phyloP scores from a whole-genome alignment of 2,888 invertebrate species.

The Thera britannica region DNA sequence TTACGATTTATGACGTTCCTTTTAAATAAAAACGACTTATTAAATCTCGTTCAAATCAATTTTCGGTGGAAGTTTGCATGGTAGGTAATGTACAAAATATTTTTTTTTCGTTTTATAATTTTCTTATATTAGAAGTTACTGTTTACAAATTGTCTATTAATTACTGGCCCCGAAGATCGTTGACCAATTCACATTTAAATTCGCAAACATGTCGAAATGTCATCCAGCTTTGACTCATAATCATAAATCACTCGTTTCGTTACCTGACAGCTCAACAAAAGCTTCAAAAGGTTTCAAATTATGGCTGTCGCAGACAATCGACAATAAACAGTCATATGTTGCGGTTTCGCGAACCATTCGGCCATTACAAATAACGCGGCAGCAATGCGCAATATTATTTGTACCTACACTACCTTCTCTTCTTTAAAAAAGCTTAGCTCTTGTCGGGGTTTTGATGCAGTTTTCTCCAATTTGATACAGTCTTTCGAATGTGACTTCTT shows the following conservation, averaged over 20 bases:
- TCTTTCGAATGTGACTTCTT: no score
- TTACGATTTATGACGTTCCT: no score
- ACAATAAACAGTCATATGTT: slow-evolving; percentile 36
- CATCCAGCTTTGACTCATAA: slow-evolving; percentile 10
- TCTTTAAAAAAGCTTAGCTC: no score
- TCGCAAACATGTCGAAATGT: slow-evolving; percentile 13
- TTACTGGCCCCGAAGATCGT: not conserved
- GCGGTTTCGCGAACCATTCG: slow-evolving; percentile 32
- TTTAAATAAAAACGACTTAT: no score
- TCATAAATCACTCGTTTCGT: slow-evolving; percentile 28
- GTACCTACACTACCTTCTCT: not conserved
- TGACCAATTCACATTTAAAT: not conserved
- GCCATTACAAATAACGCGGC: slow-evolving; percentile 10
- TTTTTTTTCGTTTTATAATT: no score
- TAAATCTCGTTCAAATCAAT: no score
- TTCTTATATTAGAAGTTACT: no score
- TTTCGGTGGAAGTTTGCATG: no score
- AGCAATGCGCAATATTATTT: slow-evolving; percentile 11
- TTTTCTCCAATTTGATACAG: no score
- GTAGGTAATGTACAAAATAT: no score
- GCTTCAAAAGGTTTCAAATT: slow-evolving; percentile 31
- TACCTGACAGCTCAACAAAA: slow-evolving; percentile 22
- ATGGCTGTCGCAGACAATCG: slow-evolving; percentile 26
- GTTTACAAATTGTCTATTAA: not conserved
- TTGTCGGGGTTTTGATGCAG: no score